A percentile compares a stretch with the other conserved stretches of the same genome.
Conservation (phyloP, 2,113 vertebrate genomes). For the Cyprichromis sp. region DNA sequence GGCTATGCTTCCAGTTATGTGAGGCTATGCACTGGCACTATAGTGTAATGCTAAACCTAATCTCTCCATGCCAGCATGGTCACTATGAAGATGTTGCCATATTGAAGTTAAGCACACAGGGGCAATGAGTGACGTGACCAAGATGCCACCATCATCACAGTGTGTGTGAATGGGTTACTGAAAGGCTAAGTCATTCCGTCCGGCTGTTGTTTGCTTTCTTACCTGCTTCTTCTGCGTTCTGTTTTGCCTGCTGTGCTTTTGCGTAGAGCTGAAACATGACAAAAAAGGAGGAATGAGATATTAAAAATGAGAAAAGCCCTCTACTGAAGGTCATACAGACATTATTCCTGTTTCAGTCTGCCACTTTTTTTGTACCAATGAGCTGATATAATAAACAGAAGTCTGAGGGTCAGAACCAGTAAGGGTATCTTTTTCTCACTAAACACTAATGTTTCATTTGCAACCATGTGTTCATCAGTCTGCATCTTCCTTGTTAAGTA, state of each 20-base stretch:
- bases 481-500: background rate
- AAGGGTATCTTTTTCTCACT: background rate
- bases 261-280: constrained; percentile 74
- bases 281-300: background rate
- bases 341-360: background rate
- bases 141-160: background rate
- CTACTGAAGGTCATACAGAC: background rate
- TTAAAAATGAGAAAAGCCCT: background rate
- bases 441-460: background rate
- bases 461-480: background rate
- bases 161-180: background rate
- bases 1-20: background rate
- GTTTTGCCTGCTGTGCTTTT: constrained; percentile 87
- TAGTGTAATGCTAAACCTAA: background rate
- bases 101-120: background rate
- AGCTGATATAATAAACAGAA: background rate
- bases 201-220: constrained; percentile 1
- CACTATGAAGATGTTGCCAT: background rate
- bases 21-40: background rate
- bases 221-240: constrained; percentile 87
- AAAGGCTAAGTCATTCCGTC: background rate
- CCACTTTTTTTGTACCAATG: background rate
- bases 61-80: background rate
- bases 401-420: background rate
- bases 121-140: background rate